Percentiles rank a stretch among this genome's conserved stretches.
Evolutionary conservation across 2,113 vertebrate genomes (phyloP).

Genomic region (Emberiza fucata): DNA sequence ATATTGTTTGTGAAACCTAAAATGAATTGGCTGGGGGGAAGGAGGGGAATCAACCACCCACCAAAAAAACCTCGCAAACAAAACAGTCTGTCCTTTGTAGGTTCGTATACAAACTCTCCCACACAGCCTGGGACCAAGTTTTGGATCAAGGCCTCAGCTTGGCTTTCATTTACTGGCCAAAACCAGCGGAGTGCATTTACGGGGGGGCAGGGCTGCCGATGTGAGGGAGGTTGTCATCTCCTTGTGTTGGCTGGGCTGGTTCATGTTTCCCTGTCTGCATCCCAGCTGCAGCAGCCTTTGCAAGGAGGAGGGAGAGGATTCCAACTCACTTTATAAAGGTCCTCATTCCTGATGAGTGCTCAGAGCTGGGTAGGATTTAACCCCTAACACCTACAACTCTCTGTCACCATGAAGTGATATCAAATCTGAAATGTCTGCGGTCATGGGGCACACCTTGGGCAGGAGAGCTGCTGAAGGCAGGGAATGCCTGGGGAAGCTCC

Average conservation of each 20-base stretch:
- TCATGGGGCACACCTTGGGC: neutral
- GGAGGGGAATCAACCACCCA: neutral
- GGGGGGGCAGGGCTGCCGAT: neutral
- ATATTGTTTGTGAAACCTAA: neutral
- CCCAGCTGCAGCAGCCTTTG: neutral
- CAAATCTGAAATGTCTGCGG: rapidly evolving
- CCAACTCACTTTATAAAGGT: neutral
- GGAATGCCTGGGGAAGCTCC: neutral
- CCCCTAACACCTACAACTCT: neutral
- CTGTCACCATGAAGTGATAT: neutral
- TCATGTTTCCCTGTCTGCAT: neutral
- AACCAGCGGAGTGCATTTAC: neutral
- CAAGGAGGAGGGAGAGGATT: neutral
- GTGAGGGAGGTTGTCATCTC: neutral
- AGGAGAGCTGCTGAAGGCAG: neutral
- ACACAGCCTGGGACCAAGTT: neutral
- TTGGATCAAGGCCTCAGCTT: neutral
- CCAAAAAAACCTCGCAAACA: neutral
- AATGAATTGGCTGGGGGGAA: neutral
- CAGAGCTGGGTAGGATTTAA: neutral
- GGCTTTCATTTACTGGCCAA: constrained; percentile 9
- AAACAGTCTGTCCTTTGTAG: constrained; percentile 23
- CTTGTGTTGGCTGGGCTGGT: neutral
- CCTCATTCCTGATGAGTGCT: neutral
- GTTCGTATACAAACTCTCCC: constrained; percentile 7